Conservation (phyloP, 2,797 vertebrate genomes). For the Chlorospingus semifuscus region DNA sequence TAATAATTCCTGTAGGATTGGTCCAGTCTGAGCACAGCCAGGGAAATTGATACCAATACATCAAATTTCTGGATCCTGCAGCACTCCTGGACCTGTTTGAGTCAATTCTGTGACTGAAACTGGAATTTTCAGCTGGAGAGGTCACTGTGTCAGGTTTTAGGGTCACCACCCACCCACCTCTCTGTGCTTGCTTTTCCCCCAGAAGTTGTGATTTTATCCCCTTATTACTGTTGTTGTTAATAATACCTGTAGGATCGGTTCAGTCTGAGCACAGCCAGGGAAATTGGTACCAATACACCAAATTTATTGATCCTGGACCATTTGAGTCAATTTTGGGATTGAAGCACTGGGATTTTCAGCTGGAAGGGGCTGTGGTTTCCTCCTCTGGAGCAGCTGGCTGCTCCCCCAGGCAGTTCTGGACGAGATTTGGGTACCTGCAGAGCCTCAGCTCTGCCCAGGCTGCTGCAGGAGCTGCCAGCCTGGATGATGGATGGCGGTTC, state of each 20-base stretch:
- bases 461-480: slow-evolving; percentile 29
- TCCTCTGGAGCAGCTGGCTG: background rate
- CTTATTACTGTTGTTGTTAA: too few species aligned
- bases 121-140: too few species aligned
- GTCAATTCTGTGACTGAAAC: too few species aligned
- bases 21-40: too few species aligned
- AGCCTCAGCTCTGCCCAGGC: background rate
- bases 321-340: background rate
- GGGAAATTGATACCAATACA: too few species aligned
- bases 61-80: too few species aligned
- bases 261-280: background rate
- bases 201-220: too few species aligned
- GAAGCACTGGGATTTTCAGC: background rate
- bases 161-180: too few species aligned
- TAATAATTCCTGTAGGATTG: too few species aligned
- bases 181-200: too few species aligned
- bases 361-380: background rate
- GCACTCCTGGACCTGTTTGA: too few species aligned
- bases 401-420: background rate
- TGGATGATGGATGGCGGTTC: slow-evolving; percentile 31
- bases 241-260: background rate
- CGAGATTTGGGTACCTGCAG: slow-evolving; percentile 12
- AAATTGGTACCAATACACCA: rapidly evolving
- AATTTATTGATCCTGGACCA: rapidly evolving
- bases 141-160: too few species aligned